Evolutionary conservation across 2,888 invertebrate species (phyloP).

Genomic region (Carpatolechia fugitivella): DNA sequence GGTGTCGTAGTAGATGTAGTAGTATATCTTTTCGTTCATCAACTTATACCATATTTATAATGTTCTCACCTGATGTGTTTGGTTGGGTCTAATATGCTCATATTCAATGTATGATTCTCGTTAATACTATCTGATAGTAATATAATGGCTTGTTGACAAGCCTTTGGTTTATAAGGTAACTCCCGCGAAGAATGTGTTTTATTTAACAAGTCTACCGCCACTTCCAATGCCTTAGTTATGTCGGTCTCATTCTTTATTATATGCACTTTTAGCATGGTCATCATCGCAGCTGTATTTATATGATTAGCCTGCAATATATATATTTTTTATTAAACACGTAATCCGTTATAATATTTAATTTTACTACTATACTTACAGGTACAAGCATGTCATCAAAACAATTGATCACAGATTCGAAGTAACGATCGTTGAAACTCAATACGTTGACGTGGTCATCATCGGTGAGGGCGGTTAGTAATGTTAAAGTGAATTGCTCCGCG

Average conservation of each 20-base stretch:
- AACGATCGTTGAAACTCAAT: conserved; percentile 51
- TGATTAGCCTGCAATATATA: conserved; percentile 56
- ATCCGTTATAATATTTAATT: too few species aligned
- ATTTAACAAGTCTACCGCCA: conserved; percentile 46
- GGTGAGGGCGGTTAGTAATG: conserved; percentile 64
- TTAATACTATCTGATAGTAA: conserved; percentile 63
- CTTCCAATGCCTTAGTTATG: conserved; percentile 47
- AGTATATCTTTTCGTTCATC: too few species aligned
- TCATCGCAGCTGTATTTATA: conserved; percentile 69
- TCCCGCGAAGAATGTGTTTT: conserved; percentile 33
- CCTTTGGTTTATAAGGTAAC: conserved; percentile 38
- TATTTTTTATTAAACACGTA: too few species aligned
- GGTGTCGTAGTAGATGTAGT: too few species aligned
- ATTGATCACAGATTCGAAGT: conserved; percentile 55
- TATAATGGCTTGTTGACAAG: conserved; percentile 70
- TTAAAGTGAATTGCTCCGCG: conserved; percentile 55
- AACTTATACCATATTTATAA: too few species aligned
- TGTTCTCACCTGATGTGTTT: conserved; percentile 55
- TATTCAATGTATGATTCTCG: conserved; percentile 48
- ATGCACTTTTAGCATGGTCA: conserved; percentile 50
- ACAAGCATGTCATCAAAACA: conserved; percentile 66
- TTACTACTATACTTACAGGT: conserved; percentile 47
- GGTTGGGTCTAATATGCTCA: conserved; percentile 52
- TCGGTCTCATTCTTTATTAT: conserved; percentile 48
- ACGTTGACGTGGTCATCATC: conserved; percentile 72